A percentile compares a stretch with the other conserved stretches of the same genome.
These are phyloP conservation scores for Sebastes diaconus DNA, from an alignment of 2,797 vertebrate genomes.

Conservation along the genomic window DNA sequence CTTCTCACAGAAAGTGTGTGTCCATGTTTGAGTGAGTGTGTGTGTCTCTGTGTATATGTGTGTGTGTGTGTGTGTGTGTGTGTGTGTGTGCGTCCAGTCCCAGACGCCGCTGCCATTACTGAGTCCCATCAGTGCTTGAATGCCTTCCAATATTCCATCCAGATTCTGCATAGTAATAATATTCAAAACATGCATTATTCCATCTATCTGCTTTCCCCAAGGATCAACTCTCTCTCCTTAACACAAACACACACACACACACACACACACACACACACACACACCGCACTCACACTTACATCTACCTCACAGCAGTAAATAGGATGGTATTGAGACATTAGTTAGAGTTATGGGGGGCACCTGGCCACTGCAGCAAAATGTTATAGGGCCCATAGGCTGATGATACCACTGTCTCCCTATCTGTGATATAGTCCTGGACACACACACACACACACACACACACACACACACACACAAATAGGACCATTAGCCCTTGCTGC, in stretches of 20 bases:
- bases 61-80: conserved; percentile 29
- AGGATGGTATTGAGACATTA: conserved; percentile 61
- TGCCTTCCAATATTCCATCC: conserved; percentile 66
- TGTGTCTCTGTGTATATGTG: background rate
- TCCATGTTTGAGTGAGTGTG: background rate
- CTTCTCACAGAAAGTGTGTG: conserved; percentile 11
- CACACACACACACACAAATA: conserved; percentile 54
- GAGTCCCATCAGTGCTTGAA: conserved; percentile 68
- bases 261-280: conserved; percentile 1
- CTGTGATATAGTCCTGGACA: conserved; percentile 63
- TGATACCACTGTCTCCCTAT: conserved; percentile 45
- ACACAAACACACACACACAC: conserved; percentile 25
- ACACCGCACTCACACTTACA: background rate
- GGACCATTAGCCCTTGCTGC: conserved; percentile 75
- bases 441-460: conserved; percentile 49
- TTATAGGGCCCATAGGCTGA: conserved; percentile 55
- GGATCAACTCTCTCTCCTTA: conserved; percentile 43
- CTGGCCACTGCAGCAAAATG: conserved; percentile 54
- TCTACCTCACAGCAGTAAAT: conserved; percentile 49
- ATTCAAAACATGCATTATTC: conserved; percentile 77
- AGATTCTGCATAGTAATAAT: conserved; percentile 69
- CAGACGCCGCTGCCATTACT: conserved; percentile 57
- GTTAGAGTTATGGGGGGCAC: conserved; percentile 65
- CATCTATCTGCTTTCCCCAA: conserved; percentile 67
- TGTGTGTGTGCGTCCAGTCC: conserved; percentile 50